A percentile compares a stretch with the other conserved stretches of the same genome.
Conservation (phyloP, 1,140 invertebrate species). For the Penaeus vannamei region DNA sequence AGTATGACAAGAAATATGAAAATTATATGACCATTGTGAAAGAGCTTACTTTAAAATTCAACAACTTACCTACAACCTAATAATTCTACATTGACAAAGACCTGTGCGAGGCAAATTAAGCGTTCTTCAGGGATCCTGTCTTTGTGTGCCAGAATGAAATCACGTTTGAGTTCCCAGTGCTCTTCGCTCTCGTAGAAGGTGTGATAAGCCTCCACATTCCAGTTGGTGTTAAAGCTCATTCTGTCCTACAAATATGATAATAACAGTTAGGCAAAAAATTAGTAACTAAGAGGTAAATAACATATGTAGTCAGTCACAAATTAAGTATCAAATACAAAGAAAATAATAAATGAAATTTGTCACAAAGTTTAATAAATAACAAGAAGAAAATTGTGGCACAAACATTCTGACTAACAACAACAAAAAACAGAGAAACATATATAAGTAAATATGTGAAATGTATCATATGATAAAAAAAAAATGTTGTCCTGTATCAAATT, state of each 20-base stretch:
- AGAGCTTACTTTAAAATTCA: not conserved
- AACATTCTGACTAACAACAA: too few relatives aligned
- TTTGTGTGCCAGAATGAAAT: slow-evolving; percentile 71
- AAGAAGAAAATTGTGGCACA: too few relatives aligned
- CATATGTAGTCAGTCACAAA: too few relatives aligned
- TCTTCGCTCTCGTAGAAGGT: slow-evolving; percentile 70
- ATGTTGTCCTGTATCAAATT: too few relatives aligned
- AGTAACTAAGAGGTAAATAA: too few relatives aligned
- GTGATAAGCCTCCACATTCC: slow-evolving; percentile 66
- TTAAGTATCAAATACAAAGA: too few relatives aligned
- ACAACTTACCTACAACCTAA: slow-evolving; percentile 70
- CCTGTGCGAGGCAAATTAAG: slow-evolving; percentile 72
- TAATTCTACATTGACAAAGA: slow-evolving; percentile 72
- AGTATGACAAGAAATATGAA: not conserved
- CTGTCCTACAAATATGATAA: not conserved
- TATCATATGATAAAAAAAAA: too few relatives aligned
- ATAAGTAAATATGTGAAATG: too few relatives aligned
- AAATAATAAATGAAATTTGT: too few relatives aligned
- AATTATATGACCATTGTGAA: not conserved
- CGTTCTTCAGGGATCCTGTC: slow-evolving; percentile 70
- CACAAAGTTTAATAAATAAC: too few relatives aligned
- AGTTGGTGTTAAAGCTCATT: slow-evolving; percentile 51
- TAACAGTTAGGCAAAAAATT: too few relatives aligned
- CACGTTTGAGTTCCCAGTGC: slow-evolving; percentile 72
- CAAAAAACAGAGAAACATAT: too few relatives aligned